phyloP scores from a whole-genome alignment of 2,113 vertebrate genomes.

The Melanotaenia duboulayi region DNA sequence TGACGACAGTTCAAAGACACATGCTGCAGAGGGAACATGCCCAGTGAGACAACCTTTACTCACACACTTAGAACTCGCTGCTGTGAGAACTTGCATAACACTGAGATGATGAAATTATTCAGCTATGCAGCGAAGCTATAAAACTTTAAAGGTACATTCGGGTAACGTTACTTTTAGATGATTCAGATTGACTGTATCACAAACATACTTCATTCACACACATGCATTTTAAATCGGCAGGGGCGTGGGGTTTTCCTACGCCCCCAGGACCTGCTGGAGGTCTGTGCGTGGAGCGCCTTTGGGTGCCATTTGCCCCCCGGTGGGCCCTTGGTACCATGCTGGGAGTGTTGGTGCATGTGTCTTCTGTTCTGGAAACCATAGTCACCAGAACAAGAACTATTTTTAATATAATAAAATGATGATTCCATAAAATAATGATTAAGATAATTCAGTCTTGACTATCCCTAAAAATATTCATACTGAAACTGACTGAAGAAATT shows the following conservation, averaged over 20 bases:
- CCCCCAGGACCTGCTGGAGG: too few species aligned
- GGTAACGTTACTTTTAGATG: background rate
- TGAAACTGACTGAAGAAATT: slow-evolving; percentile 12
- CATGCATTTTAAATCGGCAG: too few species aligned
- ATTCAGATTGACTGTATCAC: too few species aligned
- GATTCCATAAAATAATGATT: background rate
- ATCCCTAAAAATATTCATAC: background rate
- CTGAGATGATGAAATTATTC: background rate
- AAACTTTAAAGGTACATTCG: background rate
- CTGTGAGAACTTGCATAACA: slow-evolving; percentile 27
- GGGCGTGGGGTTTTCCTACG: too few species aligned
- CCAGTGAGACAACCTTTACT: slow-evolving; percentile 54
- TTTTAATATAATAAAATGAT: too few species aligned
- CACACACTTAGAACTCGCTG: slow-evolving; percentile 39
- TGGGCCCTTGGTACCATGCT: too few species aligned
- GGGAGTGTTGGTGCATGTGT: too few species aligned
- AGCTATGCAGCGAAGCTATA: background rate
- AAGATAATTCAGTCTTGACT: background rate
- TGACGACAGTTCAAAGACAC: slow-evolving; percentile 37
- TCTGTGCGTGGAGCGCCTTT: too few species aligned
- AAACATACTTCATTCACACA: too few species aligned
- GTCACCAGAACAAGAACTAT: too few species aligned
- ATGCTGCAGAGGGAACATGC: slow-evolving; percentile 54
- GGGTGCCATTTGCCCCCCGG: too few species aligned
- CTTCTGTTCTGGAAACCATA: too few species aligned